Percentiles rank a stretch among this genome's conserved stretches.
phyloP scores from a whole-genome alignment of 1,140 invertebrate genomes.

The Drosophila willistoni region DNA sequence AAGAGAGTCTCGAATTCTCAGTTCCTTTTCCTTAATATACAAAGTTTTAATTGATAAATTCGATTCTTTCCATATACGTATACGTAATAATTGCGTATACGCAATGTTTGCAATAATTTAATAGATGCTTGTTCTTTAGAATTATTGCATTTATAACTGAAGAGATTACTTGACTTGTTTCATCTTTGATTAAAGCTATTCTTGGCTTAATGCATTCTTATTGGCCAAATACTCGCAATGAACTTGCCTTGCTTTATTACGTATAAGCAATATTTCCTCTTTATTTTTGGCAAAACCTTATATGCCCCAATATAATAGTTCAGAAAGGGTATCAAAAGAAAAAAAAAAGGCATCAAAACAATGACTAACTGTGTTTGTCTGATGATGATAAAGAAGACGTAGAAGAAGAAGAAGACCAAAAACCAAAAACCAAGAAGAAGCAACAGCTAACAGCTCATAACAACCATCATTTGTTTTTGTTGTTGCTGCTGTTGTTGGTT shows the following conservation, averaged over 20 bases:
- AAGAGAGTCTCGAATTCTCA: neutral
- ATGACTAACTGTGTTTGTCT: constrained; percentile 47
- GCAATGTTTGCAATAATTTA: neutral
- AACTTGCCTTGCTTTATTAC: neutral
- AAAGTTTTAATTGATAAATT: too few relatives aligned
- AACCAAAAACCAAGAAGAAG: constrained; percentile 24
- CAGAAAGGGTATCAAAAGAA: neutral
- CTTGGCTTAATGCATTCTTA: too few relatives aligned
- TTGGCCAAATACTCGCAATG: too few relatives aligned
- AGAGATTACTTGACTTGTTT: too few relatives aligned
- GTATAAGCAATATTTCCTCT: neutral
- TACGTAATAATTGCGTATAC: neutral
- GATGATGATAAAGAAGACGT: constrained; percentile 9
- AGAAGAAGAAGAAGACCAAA: constrained; percentile 13
- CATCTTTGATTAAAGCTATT: too few relatives aligned
- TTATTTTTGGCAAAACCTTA: neutral
- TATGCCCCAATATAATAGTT: neutral
- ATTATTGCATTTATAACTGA: too few relatives aligned
- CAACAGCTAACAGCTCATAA: constrained; percentile 41
- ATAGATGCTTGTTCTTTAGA: too few relatives aligned
- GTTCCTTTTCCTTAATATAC: neutral
- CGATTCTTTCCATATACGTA: too few relatives aligned
- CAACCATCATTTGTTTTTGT: constrained; percentile 63
- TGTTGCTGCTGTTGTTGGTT: neutral
- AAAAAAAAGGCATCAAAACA: constrained; percentile 22